Evolutionary conservation across 2,888 invertebrate genomes (phyloP).

Genomic region (Dicycla oo): DNA sequence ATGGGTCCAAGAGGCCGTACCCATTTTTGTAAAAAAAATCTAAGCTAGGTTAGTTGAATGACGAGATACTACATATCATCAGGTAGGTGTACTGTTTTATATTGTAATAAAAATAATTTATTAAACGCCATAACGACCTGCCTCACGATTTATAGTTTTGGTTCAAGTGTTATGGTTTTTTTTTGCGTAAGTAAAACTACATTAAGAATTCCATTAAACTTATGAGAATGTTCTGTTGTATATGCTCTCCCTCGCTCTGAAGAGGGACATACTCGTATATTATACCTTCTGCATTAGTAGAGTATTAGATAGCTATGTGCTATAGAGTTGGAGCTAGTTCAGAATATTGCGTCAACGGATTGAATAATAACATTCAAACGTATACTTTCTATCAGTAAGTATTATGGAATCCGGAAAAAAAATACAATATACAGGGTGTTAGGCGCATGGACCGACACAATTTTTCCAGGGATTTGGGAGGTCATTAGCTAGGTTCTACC

Average conservation of each 20-base stretch:
- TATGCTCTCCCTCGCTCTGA: conserved; percentile 70
- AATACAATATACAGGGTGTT: too few relatives aligned
- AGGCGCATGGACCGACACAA: too few relatives aligned
- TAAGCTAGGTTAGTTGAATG: not conserved
- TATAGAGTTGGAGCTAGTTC: conserved; percentile 42
- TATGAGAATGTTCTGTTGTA: conserved; percentile 78
- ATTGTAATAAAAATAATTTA: conserved; percentile 34
- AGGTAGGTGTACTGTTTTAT: conserved; percentile 17
- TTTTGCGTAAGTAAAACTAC: conserved; percentile 63
- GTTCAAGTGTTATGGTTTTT: conserved; percentile 72
- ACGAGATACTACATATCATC: not conserved
- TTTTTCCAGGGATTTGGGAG: too few relatives aligned
- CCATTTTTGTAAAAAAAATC: not conserved
- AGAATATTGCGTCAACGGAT: conserved; percentile 53
- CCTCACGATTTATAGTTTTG: conserved; percentile 51
- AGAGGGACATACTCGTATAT: conserved; percentile 75
- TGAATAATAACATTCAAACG: conserved; percentile 23
- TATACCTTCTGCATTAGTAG: conserved; percentile 78
- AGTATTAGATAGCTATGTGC: conserved; percentile 64
- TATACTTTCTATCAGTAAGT: conserved; percentile 6
- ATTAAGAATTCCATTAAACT: conserved; percentile 75
- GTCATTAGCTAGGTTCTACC: too few relatives aligned
- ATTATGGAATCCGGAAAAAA: conserved; percentile 10
- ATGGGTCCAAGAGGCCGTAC: not conserved
- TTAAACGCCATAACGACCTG: conserved; percentile 34